Evolutionary conservation across 2,888 invertebrate genomes (phyloP).

Genomic region (Phaedon cochleariae): DNA sequence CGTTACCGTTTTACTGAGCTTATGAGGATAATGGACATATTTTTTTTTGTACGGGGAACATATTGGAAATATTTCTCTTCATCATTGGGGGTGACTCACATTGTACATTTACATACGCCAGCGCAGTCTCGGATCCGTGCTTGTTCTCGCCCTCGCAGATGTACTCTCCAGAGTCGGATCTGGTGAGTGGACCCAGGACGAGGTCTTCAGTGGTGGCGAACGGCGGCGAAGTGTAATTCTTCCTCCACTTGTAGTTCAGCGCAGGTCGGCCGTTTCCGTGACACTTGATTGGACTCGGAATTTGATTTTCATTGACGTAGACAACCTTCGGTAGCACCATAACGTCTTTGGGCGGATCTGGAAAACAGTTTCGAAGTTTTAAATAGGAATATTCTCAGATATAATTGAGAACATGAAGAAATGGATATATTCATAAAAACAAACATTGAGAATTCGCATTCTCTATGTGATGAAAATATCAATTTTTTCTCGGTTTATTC

Average conservation of each 20-base stretch:
- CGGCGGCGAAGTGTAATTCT: constrained; percentile 66
- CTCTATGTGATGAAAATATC: too few species aligned
- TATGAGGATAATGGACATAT: too few species aligned
- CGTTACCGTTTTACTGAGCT: too few species aligned
- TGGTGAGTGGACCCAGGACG: constrained; percentile 71
- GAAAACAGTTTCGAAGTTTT: neutral
- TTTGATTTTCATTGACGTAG: constrained; percentile 66
- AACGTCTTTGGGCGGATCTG: constrained; percentile 88
- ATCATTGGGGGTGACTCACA: constrained; percentile 67
- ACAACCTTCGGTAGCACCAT: constrained; percentile 70
- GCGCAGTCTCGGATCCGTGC: constrained; percentile 77
- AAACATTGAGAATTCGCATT: too few species aligned
- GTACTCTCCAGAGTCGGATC: constrained; percentile 80
- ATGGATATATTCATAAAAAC: too few species aligned
- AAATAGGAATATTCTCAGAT: too few species aligned
- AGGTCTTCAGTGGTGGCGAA: constrained; percentile 66
- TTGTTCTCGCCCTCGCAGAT: constrained; percentile 81
- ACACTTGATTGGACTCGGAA: constrained; percentile 68
- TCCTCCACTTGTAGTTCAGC: constrained; percentile 77
- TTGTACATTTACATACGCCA: constrained; percentile 80
- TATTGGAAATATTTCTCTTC: too few species aligned
- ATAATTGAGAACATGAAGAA: too few species aligned
- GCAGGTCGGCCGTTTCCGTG: constrained; percentile 74
- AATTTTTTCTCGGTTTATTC: too few species aligned
- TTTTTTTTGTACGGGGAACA: too few species aligned